Conservation (phyloP, 2,113 vertebrate species). For the Mus pahari region DNA sequence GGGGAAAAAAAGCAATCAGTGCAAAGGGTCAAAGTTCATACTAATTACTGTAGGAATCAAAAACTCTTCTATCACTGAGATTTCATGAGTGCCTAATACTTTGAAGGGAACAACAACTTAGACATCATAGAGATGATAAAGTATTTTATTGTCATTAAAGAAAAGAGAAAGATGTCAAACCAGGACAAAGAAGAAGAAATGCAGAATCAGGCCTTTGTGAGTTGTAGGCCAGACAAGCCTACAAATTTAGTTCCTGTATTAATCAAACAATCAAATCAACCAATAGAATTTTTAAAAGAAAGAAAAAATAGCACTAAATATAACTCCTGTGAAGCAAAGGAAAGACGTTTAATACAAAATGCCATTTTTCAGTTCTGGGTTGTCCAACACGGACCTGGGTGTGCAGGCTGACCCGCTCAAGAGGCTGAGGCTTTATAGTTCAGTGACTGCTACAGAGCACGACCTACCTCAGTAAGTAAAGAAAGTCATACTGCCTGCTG, state of each 20-base stretch:
- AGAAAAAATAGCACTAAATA: background rate
- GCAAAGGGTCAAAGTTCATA: background rate
- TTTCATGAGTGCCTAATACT: constrained; percentile 6
- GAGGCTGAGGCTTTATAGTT: background rate
- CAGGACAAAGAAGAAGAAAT: background rate
- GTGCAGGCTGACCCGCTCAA: background rate
- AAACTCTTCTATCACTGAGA: background rate
- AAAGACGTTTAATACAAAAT: background rate
- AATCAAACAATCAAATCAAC: background rate
- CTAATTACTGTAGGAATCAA: background rate
- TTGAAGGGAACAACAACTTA: constrained; percentile 35
- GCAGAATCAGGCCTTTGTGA: no score
- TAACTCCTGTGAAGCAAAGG: background rate
- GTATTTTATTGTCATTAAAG: background rate
- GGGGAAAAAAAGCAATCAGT: background rate
- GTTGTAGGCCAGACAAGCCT: background rate
- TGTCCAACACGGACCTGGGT: background rate
- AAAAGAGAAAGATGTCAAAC: background rate
- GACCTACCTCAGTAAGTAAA: background rate
- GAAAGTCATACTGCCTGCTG: background rate
- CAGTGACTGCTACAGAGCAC: background rate
- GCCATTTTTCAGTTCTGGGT: background rate
- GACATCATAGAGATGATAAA: background rate
- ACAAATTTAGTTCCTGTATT: background rate
- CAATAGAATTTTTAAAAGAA: background rate